Percentiles rank a stretch among this genome's conserved stretches.
Evolutionary conservation across 1,140 invertebrate species (phyloP).

Genomic region (Drosophila quadrilineata): DNA sequence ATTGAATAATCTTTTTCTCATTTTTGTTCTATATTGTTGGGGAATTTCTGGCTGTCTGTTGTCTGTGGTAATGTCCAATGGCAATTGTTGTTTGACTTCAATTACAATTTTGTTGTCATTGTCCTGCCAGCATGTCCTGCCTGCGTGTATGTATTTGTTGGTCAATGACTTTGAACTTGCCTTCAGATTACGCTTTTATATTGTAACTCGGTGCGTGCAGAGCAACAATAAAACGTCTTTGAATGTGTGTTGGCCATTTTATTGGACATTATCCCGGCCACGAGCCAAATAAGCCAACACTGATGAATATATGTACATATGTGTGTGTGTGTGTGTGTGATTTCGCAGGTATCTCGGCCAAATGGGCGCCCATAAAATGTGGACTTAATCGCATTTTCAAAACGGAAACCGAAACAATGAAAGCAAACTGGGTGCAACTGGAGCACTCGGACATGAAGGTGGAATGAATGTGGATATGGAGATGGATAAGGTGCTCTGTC

Average conservation of each 20-base stretch:
- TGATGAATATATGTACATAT: too few species aligned
- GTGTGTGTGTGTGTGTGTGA: not conserved
- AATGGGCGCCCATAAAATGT: conserved; percentile 25
- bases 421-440: conserved; percentile 9
- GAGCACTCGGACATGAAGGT: conserved; percentile 18
- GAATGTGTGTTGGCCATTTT: conserved; percentile 25
- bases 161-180: conserved; percentile 6
- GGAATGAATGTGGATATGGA: conserved; percentile 1
- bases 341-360: not conserved
- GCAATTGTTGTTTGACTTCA: not conserved
- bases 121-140: too few species aligned
- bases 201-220: not conserved
- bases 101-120: conserved; percentile 6
- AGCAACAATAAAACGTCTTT: conserved; percentile 17
- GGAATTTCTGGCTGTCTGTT: not conserved
- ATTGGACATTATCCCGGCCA: conserved; percentile 27
- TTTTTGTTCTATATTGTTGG: not conserved
- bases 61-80: too few species aligned
- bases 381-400: conserved; percentile 27
- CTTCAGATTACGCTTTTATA: not conserved
- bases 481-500: conserved; percentile 34
- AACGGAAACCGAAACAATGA: conserved; percentile 2
- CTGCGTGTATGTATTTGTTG: not conserved
- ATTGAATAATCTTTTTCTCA: not conserved
- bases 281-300: conserved; percentile 24